Percentiles rank a stretch among this genome's conserved stretches.
Evolutionary conservation across 1,140 invertebrate species (phyloP).

Genomic region (Trachymyrmex cornetzi): DNA sequence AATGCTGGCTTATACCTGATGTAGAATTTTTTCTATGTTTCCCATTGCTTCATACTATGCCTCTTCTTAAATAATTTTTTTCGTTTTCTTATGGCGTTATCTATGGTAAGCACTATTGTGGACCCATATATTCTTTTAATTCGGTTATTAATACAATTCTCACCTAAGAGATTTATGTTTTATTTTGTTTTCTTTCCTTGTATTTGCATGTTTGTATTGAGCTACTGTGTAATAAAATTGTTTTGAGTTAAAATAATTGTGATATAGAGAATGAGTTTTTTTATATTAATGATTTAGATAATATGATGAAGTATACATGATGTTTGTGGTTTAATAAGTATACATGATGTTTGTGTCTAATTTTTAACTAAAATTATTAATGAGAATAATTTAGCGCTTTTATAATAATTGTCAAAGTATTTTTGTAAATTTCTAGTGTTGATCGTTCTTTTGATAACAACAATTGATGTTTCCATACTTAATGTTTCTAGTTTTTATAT

Average conservation of each 20-base stretch:
- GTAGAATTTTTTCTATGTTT: conserved; percentile 16
- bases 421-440: too few species aligned
- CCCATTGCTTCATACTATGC: background rate
- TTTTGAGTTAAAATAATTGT: too few species aligned
- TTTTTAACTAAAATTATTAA: too few species aligned
- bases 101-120: background rate
- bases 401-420: too few species aligned
- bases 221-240: background rate
- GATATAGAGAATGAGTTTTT: too few species aligned
- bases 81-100: background rate
- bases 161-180: background rate
- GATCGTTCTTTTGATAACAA: too few species aligned
- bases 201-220: background rate
- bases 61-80: background rate
- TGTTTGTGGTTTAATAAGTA: too few species aligned
- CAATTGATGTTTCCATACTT: too few species aligned
- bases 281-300: too few species aligned
- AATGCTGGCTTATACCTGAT: conserved; percentile 21
- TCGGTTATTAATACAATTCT: background rate
- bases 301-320: too few species aligned
- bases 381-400: too few species aligned
- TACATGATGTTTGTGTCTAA: too few species aligned
- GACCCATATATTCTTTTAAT: background rate
- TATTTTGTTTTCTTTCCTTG: background rate
- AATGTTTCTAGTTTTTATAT: background rate